Conservation (phyloP, 2,113 vertebrate genomes). For the Pagrus major region DNA sequence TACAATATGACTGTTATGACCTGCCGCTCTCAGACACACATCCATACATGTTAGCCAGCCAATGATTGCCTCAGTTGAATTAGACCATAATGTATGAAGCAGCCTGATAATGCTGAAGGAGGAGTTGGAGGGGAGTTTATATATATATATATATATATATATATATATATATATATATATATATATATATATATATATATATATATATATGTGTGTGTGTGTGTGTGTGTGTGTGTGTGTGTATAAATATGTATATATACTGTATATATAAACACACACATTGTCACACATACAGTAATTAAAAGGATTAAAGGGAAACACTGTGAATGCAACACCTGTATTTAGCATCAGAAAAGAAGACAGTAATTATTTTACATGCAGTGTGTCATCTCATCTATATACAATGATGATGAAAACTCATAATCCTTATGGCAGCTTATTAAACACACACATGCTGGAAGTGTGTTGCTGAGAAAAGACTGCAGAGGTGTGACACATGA, state of each 20-base stretch:
- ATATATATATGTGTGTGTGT: slow-evolving; percentile 22
- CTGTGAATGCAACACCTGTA: slow-evolving; percentile 49
- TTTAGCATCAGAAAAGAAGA: slow-evolving; percentile 55
- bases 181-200: background rate
- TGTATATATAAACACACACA: slow-evolving; percentile 16
- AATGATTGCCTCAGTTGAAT: slow-evolving; percentile 71
- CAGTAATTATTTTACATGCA: slow-evolving; percentile 46
- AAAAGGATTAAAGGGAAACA: slow-evolving; percentile 45
- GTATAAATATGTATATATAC: slow-evolving; percentile 7
- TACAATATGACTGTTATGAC: slow-evolving; percentile 85
- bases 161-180: slow-evolving; percentile 18
- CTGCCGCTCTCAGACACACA: slow-evolving; percentile 74
- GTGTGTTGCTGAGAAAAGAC: background rate
- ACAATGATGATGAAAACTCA: slow-evolving; percentile 36
- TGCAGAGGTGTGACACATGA: background rate
- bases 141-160: too few relatives aligned
- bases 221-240: too few relatives aligned
- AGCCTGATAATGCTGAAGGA: slow-evolving; percentile 45
- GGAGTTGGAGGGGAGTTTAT: slow-evolving; percentile 20
- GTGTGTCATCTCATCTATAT: slow-evolving; percentile 37
- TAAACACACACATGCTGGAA: slow-evolving; percentile 35
- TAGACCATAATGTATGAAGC: slow-evolving; percentile 54
- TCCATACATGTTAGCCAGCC: slow-evolving; percentile 68
- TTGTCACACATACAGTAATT: slow-evolving; percentile 65
- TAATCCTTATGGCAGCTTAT: slow-evolving; percentile 49